Evolutionary conservation across 2,797 vertebrate genomes (phyloP).

Genomic region (Geotrypetes seraphini): DNA sequence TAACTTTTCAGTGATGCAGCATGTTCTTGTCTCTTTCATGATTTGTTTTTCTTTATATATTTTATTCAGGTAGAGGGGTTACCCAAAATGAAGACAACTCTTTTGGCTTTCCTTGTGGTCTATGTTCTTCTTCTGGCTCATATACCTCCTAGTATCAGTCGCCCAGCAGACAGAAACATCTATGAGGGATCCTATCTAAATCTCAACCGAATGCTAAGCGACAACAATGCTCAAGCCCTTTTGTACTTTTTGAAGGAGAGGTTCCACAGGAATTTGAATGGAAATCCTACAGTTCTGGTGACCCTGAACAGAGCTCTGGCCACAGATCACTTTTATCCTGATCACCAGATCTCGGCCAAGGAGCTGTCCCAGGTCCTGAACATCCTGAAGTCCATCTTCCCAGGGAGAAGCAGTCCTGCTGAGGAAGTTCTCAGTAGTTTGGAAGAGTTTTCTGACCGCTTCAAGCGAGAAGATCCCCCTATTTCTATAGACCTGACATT

Average conservation of each 20-base stretch:
- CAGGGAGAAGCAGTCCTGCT: neutral
- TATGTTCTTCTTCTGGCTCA: conserved; percentile 48
- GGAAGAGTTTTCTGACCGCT: conserved; percentile 27
- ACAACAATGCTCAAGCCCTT: conserved; percentile 33
- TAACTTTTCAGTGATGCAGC: too few species aligned
- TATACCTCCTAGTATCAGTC: conserved; percentile 42
- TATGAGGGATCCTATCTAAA: conserved; percentile 34
- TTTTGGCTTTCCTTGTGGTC: conserved; percentile 54
- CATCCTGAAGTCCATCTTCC: conserved; percentile 7
- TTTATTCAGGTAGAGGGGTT: too few species aligned
- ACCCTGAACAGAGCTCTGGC: conserved; percentile 10
- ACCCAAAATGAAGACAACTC: conserved; percentile 49
- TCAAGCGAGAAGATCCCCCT: conserved; percentile 67
- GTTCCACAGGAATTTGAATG: conserved; percentile 14
- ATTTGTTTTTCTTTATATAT: too few species aligned
- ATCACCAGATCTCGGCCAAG: conserved; percentile 5
- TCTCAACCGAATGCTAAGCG: conserved; percentile 35
- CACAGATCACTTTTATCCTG: conserved; percentile 18
- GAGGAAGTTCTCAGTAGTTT: conserved; percentile 15
- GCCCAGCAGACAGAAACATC: conserved; percentile 39
- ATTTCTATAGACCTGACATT: conserved; percentile 92
- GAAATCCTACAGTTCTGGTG: conserved; percentile 1
- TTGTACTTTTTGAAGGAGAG: conserved; percentile 38
- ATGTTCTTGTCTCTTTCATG: too few species aligned
- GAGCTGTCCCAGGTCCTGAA: conserved; percentile 14